Evolutionary conservation across 2,113 vertebrate genomes (phyloP), one percentile per base, ranked within the genome.

Genomic region (Perccottus glenii): DNA sequence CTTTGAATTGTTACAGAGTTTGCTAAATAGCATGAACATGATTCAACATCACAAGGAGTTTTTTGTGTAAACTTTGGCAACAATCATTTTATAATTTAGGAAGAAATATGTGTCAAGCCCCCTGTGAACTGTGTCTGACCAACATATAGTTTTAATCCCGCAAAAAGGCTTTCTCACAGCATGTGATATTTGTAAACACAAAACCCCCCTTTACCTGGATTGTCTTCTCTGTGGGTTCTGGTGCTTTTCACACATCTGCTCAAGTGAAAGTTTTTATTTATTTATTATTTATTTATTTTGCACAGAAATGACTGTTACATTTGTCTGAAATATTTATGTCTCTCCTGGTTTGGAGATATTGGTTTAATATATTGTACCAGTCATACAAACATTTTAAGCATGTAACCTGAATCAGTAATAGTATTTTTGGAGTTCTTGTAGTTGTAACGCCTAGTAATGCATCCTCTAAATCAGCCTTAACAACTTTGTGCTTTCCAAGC

Each of bases 381-480:
- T 27, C 19, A 27, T 27, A 27, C 1, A 27, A 27, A 8, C 38
- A 14, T 4, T 1, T 46, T 11, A 46, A 46, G 12, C 9, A 9
- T 46, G 12, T 46, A 46, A 11, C 44, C 4, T 46, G 9, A 11
- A 46, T 46, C 4, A 11, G 10, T 46, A 46, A 46, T 36, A 3
- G 11, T 55, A 33, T 52, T 56, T n/a, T 56, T 56, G 8, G 33
- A 38, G 35, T 15, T 16, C 53, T 15, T 60, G 59, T 65, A 27
- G 8, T 43, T 16, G 0, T 4, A 16, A 3, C 3, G 3, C 45
- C 33, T 11, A 6, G 68, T 77, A 33, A 74, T 44, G n/a, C 57
- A 80, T 77, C 81, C 48, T 66, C 62, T 81, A 84, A 83, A 83
- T 89, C 76, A 77, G 1, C 50, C 51, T 16, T 67, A 85, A 86